phyloP scores from a whole-genome alignment of 2,113 vertebrate genomes.

The Amia ocellicauda region DNA sequence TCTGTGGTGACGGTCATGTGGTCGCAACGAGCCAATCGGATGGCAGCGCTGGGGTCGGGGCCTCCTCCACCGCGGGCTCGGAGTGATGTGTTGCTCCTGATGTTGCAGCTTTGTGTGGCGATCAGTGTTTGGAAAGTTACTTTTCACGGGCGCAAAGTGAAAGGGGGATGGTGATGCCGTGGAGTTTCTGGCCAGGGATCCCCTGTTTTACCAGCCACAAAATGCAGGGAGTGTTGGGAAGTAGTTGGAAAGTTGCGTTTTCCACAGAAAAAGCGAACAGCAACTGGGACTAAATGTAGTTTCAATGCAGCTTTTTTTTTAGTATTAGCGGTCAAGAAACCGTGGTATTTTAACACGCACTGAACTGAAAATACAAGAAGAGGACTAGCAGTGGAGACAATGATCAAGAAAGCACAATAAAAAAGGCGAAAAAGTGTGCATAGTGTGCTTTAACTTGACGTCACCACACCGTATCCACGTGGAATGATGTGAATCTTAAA shows the following conservation, averaged over 20 bases:
- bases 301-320: no score
- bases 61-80: conserved; percentile 3
- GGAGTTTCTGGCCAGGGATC: background rate
- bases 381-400: no score
- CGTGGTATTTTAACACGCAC: no score
- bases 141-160: background rate
- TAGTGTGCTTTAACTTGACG: no score
- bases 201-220: background rate
- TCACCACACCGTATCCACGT: no score
- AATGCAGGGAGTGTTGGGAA: background rate
- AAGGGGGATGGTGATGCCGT: background rate
- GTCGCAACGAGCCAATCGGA: background rate
- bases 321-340: no score
- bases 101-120: conserved; percentile 20
- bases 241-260: conserved; percentile 3
- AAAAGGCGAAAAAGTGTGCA: no score
- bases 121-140: background rate
- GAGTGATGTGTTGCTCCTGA: conserved; percentile 21
- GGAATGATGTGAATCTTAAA: no score
- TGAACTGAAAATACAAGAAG: no score
- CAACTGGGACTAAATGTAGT: conserved; percentile 1
- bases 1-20: no score
- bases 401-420: no score
- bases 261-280: background rate
- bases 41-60: background rate